Evolutionary conservation across 2,113 vertebrate species (phyloP).

Genomic region (Thamnophis sirtalis): DNA sequence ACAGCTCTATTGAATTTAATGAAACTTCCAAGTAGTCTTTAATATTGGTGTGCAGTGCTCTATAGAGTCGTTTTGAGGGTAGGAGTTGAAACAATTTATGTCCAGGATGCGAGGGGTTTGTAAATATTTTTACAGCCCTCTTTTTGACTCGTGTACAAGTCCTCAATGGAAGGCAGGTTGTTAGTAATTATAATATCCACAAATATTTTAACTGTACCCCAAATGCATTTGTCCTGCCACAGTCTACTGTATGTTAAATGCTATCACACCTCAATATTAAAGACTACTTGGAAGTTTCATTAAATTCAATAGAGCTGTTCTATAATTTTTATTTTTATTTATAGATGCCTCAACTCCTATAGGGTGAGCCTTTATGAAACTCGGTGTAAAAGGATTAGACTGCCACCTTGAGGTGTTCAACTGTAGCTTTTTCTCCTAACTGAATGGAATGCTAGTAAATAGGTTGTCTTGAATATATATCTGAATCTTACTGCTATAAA

Average conservation of each 20-base stretch:
- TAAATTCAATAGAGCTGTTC: background rate
- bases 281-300: background rate
- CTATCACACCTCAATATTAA: background rate
- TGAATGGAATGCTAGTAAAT: background rate
- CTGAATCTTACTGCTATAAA: background rate
- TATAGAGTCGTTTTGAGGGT: too few relatives aligned
- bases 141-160: too few relatives aligned
- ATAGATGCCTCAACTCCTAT: background rate
- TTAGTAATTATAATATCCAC: background rate
- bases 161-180: too few relatives aligned
- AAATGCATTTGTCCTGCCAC: background rate
- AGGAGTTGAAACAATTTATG: too few relatives aligned
- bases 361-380: background rate
- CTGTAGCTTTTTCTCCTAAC: background rate
- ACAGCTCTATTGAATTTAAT: too few relatives aligned
- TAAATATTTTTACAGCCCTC: too few relatives aligned
- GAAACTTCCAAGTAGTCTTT: too few relatives aligned
- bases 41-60: too few relatives aligned
- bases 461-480: background rate
- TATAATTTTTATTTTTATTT: background rate
- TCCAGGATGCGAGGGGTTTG: too few relatives aligned
- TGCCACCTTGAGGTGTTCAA: constrained; percentile 24
- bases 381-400: constrained; percentile 2
- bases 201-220: background rate
- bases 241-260: background rate